Evolutionary conservation across 2,797 vertebrate genomes (phyloP).

Genomic region (Coreius guichenoti): DNA sequence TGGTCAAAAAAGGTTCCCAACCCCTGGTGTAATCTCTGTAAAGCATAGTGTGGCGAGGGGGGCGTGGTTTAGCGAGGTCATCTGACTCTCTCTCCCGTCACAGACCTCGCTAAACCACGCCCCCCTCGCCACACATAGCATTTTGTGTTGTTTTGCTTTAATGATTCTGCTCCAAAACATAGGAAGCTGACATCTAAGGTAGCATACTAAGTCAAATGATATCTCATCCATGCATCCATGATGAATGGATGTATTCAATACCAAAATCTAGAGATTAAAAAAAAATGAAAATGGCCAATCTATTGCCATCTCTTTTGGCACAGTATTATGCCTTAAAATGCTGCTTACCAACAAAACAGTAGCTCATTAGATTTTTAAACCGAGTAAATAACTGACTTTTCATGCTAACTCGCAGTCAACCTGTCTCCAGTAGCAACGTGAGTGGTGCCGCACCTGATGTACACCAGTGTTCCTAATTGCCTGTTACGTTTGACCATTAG

Average conservation of each 20-base stretch:
- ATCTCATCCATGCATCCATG: neutral
- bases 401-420: neutral
- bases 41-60: too few relatives aligned
- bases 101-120: too few relatives aligned
- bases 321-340: neutral
- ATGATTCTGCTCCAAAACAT: neutral
- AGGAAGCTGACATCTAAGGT: neutral
- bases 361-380: constrained; percentile 2
- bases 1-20: too few relatives aligned
- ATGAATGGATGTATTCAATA: neutral
- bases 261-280: neutral
- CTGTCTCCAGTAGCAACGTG: constrained; percentile 34
- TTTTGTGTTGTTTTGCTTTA: neutral
- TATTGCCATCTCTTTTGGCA: neutral
- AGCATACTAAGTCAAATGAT: neutral
- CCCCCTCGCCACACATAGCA: too few relatives aligned
- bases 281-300: neutral
- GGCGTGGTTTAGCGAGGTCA: too few relatives aligned
- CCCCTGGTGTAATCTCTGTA: neutral
- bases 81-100: too few relatives aligned
- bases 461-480: constrained; percentile 12
- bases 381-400: neutral
- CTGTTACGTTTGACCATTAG: constrained; percentile 35
- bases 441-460: neutral
- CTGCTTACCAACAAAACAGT: neutral